A percentile compares a stretch with the other conserved stretches of the same genome.
Conservation (phyloP, 2,888 invertebrate genomes). For the Tethea ocularis region DNA sequence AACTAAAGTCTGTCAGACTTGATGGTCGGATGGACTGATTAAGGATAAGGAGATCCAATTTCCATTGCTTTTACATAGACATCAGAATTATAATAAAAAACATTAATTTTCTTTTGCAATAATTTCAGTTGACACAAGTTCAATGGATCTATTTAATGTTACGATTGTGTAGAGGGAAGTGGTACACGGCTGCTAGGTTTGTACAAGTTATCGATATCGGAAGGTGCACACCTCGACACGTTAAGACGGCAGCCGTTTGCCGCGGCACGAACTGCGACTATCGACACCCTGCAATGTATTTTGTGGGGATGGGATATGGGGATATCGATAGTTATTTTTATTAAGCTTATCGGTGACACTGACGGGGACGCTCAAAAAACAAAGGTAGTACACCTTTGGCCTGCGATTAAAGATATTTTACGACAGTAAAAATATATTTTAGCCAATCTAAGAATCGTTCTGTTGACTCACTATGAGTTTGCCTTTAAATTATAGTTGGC, state of each 20-base stretch:
- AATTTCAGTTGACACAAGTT: conserved; percentile 10
- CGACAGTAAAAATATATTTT: neutral
- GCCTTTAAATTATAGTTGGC: too few relatives aligned
- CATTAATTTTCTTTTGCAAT: neutral
- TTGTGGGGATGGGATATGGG: conserved; percentile 21
- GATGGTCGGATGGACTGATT: too few relatives aligned
- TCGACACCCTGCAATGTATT: conserved; percentile 40
- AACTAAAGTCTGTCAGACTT: too few relatives aligned
- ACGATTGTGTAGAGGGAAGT: neutral
- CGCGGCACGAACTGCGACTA: conserved; percentile 64
- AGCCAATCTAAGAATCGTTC: conserved; percentile 9
- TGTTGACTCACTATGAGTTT: too few relatives aligned
- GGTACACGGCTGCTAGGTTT: conserved; percentile 23
- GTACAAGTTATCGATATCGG: conserved; percentile 60
- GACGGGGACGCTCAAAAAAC: neutral
- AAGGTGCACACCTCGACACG: conserved; percentile 54
- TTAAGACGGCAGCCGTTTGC: conserved; percentile 72
- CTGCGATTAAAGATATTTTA: neutral
- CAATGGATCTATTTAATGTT: neutral
- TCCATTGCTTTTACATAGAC: too few relatives aligned
- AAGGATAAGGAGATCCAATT: too few relatives aligned
- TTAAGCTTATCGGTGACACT: neutral
- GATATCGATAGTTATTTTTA: conserved; percentile 24
- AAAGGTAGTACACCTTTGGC: too few relatives aligned
- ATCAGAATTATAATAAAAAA: too few relatives aligned